Evolutionary conservation across 2,797 vertebrate genomes (phyloP).

Genomic region (Falco concolor): DNA sequence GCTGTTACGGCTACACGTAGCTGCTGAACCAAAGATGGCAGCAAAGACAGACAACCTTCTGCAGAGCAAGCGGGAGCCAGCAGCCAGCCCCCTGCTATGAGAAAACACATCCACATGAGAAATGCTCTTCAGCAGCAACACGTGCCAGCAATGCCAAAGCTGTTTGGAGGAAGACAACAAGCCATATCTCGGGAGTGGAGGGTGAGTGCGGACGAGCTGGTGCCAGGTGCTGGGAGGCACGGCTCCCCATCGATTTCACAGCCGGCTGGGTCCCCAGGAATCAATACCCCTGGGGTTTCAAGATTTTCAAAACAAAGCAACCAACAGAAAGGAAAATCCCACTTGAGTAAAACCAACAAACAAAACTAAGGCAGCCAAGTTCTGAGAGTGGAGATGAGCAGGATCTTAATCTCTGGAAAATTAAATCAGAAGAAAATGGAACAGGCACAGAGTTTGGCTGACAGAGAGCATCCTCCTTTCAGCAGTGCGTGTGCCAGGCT

Average conservation of each 20-base stretch:
- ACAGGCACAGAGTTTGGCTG: constrained; percentile 50
- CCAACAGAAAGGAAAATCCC: not conserved
- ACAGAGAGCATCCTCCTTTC: not conserved
- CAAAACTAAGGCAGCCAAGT: constrained; percentile 6
- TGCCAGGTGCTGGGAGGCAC: not conserved
- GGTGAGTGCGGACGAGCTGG: not conserved
- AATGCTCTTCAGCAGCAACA: not conserved
- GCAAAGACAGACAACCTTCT: not conserved
- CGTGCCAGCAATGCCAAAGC: not conserved
- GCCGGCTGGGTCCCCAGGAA: not conserved
- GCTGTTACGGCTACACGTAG: not conserved
- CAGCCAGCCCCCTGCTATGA: not conserved
- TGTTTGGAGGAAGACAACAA: not conserved
- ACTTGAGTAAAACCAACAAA: constrained; percentile 29
- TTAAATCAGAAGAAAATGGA: constrained; percentile 74
- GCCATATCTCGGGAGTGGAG: not conserved
- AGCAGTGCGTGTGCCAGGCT: not conserved
- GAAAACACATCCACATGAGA: not conserved
- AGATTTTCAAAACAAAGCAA: not conserved
- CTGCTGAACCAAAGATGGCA: not conserved
- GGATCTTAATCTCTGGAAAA: constrained; percentile 75
- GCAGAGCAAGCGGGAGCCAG: not conserved
- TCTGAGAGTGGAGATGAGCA: constrained; percentile 48
- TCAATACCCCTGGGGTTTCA: not conserved
- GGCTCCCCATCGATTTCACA: not conserved